These are phyloP conservation scores for Apodemia hepburni DNA, from an alignment of 2,888 invertebrate species.

Conservation along the genomic window DNA sequence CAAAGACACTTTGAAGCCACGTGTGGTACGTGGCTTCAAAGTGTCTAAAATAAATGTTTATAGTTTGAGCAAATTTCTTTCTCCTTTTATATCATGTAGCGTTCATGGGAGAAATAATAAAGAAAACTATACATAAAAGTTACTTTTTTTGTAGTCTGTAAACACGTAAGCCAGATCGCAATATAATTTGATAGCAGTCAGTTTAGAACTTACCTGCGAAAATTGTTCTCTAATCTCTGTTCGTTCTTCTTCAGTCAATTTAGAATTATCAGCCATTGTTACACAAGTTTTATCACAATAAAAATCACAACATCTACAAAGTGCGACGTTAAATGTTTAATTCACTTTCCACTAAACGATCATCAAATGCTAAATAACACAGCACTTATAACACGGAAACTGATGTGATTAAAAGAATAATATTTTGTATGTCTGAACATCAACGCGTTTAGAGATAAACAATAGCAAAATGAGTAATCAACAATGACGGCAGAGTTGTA, in stretches of 20 bases:
- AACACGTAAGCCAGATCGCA: slow-evolving; percentile 1
- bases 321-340: slow-evolving; percentile 33
- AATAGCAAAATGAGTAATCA: slow-evolving; percentile 9
- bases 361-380: slow-evolving; percentile 10
- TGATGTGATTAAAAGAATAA: slow-evolving; percentile 2
- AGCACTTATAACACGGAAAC: slow-evolving; percentile 3
- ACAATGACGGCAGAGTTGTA: not conserved
- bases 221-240: slow-evolving; percentile 89
- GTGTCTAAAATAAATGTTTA: not conserved
- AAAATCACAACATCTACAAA: slow-evolving; percentile 61
- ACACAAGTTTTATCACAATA: slow-evolving; percentile 55
- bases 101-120: not conserved
- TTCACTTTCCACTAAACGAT: slow-evolving; percentile 38
- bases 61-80: not conserved
- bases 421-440: not conserved
- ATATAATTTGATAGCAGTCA: not conserved
- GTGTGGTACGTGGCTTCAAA: slow-evolving; percentile 43
- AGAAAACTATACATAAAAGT: not conserved
- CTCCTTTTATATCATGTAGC: not conserved
- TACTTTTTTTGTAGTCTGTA: not conserved
- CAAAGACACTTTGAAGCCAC: slow-evolving; percentile 41
- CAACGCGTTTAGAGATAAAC: not conserved
- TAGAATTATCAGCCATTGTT: slow-evolving; percentile 76
- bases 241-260: slow-evolving; percentile 84
- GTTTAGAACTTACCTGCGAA: slow-evolving; percentile 76